A percentile compares a stretch with the other conserved stretches of the same genome.
Evolutionary conservation across 2,113 vertebrate genomes (phyloP).

Genomic region (Cromileptes altivelis): DNA sequence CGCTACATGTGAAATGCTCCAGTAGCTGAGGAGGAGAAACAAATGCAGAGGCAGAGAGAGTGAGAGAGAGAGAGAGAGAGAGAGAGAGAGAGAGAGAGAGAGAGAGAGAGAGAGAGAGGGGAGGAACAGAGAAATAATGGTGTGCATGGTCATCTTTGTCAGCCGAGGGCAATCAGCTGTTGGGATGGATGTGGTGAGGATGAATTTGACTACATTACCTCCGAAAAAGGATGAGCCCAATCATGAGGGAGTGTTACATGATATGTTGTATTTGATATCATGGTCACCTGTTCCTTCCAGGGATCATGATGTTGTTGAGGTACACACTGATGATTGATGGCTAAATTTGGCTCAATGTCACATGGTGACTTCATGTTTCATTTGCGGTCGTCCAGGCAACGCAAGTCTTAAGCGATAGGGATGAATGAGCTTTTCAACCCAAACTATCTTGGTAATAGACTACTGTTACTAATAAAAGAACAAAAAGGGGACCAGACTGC

Average conservation of each 20-base stretch:
- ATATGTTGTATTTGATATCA: conserved; percentile 24
- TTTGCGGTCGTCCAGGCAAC: neutral
- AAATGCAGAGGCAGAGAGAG: conserved; percentile 39
- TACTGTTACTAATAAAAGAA: neutral
- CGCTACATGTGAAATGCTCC: conserved; percentile 13
- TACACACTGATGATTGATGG: conserved; percentile 1
- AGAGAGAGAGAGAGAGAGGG: conserved; percentile 32
- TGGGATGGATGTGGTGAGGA: conserved; percentile 50
- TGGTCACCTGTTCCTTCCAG: conserved; percentile 23
- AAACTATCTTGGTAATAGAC: neutral
- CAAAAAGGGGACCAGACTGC: neutral
- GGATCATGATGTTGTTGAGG: conserved; percentile 3
- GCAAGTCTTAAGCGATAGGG: conserved; percentile 2
- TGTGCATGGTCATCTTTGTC: conserved; percentile 67
- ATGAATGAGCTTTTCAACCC: neutral
- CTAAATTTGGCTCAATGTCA: neutral
- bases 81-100: conserved; percentile 19
- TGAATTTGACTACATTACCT: conserved; percentile 50
- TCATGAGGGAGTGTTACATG: conserved; percentile 32
- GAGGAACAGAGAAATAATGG: conserved; percentile 72
- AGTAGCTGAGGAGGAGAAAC: conserved; percentile 44
- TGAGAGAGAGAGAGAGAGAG: conserved; percentile 22
- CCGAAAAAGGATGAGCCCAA: conserved; percentile 23
- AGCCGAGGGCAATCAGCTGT: conserved; percentile 46
- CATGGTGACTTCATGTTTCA: conserved; percentile 1